Percentiles rank a stretch among this genome's conserved stretches.
Conservation (phyloP, 2,888 invertebrate species). For the Chirona hameri region DNA sequence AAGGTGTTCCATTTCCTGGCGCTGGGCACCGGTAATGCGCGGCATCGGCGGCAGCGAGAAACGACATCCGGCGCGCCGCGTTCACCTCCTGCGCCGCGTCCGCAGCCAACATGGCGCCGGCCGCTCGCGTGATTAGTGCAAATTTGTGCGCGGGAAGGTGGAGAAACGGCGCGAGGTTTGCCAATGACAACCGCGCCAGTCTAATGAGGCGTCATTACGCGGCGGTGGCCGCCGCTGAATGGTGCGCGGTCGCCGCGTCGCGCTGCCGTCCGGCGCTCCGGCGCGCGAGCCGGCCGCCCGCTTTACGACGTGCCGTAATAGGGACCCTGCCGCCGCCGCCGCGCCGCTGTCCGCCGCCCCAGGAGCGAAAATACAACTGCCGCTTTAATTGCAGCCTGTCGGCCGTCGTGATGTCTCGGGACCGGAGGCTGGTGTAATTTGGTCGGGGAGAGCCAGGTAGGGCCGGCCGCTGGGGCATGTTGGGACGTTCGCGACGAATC, state of each 20-base stretch:
- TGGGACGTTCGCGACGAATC: not conserved
- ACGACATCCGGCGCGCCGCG: not conserved
- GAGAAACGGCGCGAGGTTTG: not conserved
- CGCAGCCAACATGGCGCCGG: slow-evolving; percentile 13
- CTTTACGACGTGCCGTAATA: slow-evolving; percentile 11
- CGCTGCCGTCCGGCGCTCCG: not conserved
- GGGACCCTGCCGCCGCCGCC: not conserved
- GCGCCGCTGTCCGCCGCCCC: not conserved
- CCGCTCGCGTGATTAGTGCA: slow-evolving; percentile 1
- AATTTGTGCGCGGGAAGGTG: slow-evolving; percentile 22
- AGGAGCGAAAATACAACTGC: not conserved
- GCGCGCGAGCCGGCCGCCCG: not conserved
- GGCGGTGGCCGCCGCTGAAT: not conserved
- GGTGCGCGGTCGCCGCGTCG: not conserved
- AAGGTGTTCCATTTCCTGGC: slow-evolving; percentile 25
- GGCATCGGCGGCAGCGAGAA: not conserved
- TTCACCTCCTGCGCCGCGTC: not conserved
- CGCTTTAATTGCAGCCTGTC: not conserved
- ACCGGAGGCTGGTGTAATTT: not conserved
- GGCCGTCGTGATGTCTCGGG: not conserved
- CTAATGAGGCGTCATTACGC: not conserved
- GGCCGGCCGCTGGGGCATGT: not conserved
- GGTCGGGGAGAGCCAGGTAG: not conserved
- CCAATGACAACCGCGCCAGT: not conserved
- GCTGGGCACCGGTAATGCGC: not conserved